Conservation (phyloP, 2,113 vertebrate genomes). For the Nematolebias whitei region DNA sequence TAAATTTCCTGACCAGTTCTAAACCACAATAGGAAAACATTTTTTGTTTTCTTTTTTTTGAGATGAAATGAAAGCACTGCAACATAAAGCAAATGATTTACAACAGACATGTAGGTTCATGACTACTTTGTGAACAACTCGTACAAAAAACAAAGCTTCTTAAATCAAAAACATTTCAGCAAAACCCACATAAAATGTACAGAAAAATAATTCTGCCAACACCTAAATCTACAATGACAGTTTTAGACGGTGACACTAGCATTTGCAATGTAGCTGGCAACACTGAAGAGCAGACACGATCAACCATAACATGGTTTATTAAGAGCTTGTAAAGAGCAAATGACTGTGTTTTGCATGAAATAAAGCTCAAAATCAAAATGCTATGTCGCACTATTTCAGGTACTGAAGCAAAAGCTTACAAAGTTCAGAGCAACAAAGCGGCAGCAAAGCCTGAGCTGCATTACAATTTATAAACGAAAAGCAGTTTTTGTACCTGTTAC, state of each 20-base stretch:
- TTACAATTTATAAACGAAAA: conserved; percentile 28
- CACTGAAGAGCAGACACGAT: conserved; percentile 57
- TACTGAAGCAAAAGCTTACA: conserved; percentile 49
- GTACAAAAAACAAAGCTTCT: conserved; percentile 16
- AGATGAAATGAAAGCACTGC: conserved; percentile 63
- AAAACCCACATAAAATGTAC: conserved; percentile 50
- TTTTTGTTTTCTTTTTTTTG: conserved; percentile 31
- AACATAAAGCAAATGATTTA: conserved; percentile 50
- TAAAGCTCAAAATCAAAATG: conserved; percentile 62
- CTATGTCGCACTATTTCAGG: conserved; percentile 30
- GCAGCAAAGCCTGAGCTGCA: conserved; percentile 48
- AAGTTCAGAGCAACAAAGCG: conserved; percentile 53
- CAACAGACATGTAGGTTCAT: conserved; percentile 43
- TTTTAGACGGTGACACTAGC: conserved; percentile 45
- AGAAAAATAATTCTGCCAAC: conserved; percentile 31
- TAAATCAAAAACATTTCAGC: conserved; percentile 35
- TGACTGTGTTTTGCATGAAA: conserved; percentile 54
- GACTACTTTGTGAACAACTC: conserved; percentile 38
- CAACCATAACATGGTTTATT: conserved; percentile 61
- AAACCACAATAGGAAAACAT: conserved; percentile 70
- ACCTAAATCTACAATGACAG: conserved; percentile 34
- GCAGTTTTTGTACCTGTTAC: conserved; percentile 1
- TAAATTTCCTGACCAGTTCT: conserved; percentile 24
- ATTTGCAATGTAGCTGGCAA: conserved; percentile 79
- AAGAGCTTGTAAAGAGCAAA: conserved; percentile 55